Evolutionary conservation across 1,140 invertebrate genomes (phyloP), one percentile per base, ranked within the genome.

Genomic region (Mya arenaria): DNA sequence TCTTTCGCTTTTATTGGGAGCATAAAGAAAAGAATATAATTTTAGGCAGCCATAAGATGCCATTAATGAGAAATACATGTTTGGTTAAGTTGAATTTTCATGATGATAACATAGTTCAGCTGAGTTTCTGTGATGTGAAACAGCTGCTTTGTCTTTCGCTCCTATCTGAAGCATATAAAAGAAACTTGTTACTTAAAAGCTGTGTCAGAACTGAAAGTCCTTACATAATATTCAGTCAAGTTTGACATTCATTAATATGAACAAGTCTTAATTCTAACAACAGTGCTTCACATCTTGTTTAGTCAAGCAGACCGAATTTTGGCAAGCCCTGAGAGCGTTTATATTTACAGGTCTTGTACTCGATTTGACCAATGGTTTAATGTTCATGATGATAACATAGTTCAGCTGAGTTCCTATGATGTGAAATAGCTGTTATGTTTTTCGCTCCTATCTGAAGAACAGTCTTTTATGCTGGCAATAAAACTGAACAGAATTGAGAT

Each of bases 381-480:
- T 52, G 25, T 52, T 52, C 19, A 28, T 69, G 66, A 69, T 69
- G 66, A 69, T 69, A 69, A 44, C 66, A 69, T 69, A 69, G 66
- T 69, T 69, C 66, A 69, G 34, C 66, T 44, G 66, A 69, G 0
- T 25, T 25, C 19, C 48, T 52, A 23, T 52, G 48, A 52, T 52
- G 48, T 52, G 15, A 52, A 48, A 25, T 25, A 44, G 66, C 32
- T 28, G 23, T 23, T 68, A 39, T 68, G 65, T 69, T 41, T 69
- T 69, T 69, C 66, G 66, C 66, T 69, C 73, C 73, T 75, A 75
- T 75, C 73, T 75, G 73, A 75, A 36, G 41, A n/a, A n/a, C n/a
- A n/a, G n/a, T n/a, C n/a, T n/a, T n/a, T n/a, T n/a, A n/a, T n/a
- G n/a, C n/a, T n/a, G n/a, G n/a, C n/a, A n/a, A n/a, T n/a, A n/a